phyloP scores from a whole-genome alignment of 2,888 invertebrate species.

The Latrodectus hesperus region DNA sequence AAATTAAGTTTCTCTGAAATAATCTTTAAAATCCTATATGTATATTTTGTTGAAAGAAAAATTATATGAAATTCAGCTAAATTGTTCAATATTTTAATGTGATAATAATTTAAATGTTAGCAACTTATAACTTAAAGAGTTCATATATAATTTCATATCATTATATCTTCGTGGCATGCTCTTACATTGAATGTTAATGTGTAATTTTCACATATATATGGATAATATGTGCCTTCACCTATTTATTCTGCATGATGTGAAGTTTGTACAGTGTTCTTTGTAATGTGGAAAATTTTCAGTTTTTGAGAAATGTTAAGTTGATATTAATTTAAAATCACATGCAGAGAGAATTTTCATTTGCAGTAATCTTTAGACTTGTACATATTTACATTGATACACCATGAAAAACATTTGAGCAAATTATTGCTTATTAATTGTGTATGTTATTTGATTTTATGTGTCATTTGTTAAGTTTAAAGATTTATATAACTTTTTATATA shows the following conservation, averaged over 20 bases:
- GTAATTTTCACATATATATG: neutral
- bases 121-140: neutral
- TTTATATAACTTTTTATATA: no score
- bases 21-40: no score
- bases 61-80: neutral
- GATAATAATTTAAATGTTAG: neutral
- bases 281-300: slow-evolving; percentile 2
- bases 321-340: neutral
- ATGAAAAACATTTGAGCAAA: no score
- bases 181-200: neutral
- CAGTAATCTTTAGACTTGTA: neutral
- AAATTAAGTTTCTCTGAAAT: no score
- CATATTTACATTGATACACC: no score
- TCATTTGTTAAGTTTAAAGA: no score
- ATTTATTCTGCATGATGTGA: slow-evolving; percentile 56
- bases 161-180: neutral
- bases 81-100: neutral
- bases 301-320: neutral
- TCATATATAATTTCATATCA: neutral
- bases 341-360: slow-evolving; percentile 2
- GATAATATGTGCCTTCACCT: slow-evolving; percentile 13
- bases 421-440: no score
- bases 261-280: slow-evolving; percentile 37
- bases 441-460: no score
- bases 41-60: neutral